Evolutionary conservation across 2,113 vertebrate species (phyloP).

Genomic region (Origma solitaria): DNA sequence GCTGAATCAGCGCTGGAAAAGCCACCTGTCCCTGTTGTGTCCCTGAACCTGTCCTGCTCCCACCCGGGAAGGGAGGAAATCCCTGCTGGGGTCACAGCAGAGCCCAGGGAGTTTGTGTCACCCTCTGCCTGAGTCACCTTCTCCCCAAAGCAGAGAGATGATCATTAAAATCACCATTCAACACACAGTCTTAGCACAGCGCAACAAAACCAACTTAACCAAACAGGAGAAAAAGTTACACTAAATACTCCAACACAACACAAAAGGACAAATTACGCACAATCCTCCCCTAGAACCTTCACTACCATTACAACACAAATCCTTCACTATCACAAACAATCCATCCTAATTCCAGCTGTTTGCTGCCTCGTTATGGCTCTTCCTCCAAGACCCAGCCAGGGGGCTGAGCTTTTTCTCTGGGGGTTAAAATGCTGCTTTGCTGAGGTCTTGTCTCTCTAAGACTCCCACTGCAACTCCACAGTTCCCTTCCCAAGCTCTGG

Average conservation of each 20-base stretch:
- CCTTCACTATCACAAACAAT: background rate
- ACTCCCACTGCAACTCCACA: background rate
- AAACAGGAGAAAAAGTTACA: no score
- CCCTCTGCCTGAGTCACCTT: background rate
- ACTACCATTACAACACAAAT: no score
- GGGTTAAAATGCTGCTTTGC: background rate
- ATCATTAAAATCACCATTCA: no score
- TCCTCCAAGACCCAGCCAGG: background rate
- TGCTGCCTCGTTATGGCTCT: background rate
- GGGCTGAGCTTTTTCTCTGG: background rate
- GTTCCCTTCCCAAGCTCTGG: background rate
- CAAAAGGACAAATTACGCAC: no score
- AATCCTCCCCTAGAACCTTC: no score
- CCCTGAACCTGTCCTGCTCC: background rate
- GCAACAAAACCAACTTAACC: no score
- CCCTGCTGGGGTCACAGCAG: background rate
- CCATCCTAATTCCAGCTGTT: background rate
- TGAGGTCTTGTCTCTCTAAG: background rate
- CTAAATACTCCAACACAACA: no score
- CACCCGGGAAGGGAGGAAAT: background rate
- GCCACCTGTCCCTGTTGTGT: background rate
- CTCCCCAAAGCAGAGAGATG: background rate
- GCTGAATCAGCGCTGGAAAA: slow-evolving; percentile 8
- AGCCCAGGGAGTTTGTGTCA: background rate
- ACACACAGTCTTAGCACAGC: no score